Percentiles rank a stretch among this genome's conserved stretches.
Conservation (phyloP, 2,797 vertebrate genomes). For the Melanitta fusca region DNA sequence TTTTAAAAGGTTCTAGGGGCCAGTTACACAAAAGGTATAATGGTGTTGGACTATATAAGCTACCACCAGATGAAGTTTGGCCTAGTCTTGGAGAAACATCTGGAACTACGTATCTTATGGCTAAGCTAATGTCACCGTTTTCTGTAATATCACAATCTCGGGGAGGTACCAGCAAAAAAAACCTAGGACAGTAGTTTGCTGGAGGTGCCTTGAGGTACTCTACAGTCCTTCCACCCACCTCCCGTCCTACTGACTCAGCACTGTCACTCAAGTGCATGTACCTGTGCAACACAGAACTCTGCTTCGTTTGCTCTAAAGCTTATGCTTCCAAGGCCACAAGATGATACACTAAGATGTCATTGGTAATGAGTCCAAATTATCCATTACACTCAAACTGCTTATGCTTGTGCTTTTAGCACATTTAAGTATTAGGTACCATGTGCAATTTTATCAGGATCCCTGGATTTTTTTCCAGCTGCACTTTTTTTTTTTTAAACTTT, state of each 20-base stretch:
- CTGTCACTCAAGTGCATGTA: not conserved
- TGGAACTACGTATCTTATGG: not conserved
- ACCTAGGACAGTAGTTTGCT: not conserved
- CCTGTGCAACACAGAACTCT: not conserved
- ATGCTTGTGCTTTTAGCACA: not conserved
- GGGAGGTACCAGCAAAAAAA: not conserved
- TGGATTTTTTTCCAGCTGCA: not conserved
- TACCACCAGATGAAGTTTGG: not conserved
- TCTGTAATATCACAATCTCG: not conserved
- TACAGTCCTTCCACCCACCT: not conserved
- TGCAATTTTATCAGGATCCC: not conserved
- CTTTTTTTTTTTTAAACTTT: not conserved
- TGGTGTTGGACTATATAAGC: not conserved
- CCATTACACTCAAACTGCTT: not conserved
- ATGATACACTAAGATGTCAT: not conserved
- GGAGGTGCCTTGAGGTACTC: not conserved
- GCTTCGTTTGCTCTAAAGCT: not conserved
- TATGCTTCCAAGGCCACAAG: not conserved
- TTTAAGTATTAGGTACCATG: not conserved
- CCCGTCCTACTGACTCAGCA: not conserved
- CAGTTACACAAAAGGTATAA: not conserved
- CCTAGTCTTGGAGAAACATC: not conserved
- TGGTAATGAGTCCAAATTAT: slow-evolving; percentile 1
- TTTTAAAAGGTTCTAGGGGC: not conserved
- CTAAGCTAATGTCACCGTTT: not conserved